Percentiles rank a stretch among this genome's conserved stretches.
phyloP scores from a whole-genome alignment of 2,888 invertebrate species.

The Drosophila melanocephala region DNA sequence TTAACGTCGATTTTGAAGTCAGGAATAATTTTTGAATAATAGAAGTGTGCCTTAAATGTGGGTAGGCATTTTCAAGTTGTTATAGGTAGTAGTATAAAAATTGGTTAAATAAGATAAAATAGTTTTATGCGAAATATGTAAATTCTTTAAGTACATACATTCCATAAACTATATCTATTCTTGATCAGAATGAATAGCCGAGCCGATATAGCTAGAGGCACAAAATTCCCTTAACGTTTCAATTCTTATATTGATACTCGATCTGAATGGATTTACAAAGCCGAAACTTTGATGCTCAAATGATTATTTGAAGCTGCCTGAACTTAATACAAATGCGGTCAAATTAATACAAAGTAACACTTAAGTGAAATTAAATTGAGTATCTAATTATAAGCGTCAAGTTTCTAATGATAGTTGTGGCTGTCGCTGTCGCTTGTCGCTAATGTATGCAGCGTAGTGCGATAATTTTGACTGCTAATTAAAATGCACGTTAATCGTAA shows the following conservation, averaged over 20 bases:
- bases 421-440: constrained; percentile 9
- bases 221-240: background rate
- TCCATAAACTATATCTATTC: background rate
- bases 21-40: background rate
- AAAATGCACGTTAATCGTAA: constrained; percentile 73
- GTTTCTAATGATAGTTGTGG: constrained; percentile 28
- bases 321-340: background rate
- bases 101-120: background rate
- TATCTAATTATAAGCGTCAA: constrained; percentile 21
- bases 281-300: background rate
- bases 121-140: background rate
- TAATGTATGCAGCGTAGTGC: constrained; percentile 38
- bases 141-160: background rate
- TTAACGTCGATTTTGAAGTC: background rate
- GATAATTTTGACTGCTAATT: constrained; percentile 65
- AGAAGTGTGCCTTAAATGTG: background rate
- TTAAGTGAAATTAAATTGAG: background rate
- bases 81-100: no score
- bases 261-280: background rate
- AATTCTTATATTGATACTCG: background rate
- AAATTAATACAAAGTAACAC: background rate
- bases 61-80: background rate
- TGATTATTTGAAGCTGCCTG: background rate
- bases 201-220: no score
- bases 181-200: background rate